These are phyloP conservation scores for Hylyphantes graminicola DNA, from an alignment of 1,140 invertebrate genomes.

Conservation along the genomic window DNA sequence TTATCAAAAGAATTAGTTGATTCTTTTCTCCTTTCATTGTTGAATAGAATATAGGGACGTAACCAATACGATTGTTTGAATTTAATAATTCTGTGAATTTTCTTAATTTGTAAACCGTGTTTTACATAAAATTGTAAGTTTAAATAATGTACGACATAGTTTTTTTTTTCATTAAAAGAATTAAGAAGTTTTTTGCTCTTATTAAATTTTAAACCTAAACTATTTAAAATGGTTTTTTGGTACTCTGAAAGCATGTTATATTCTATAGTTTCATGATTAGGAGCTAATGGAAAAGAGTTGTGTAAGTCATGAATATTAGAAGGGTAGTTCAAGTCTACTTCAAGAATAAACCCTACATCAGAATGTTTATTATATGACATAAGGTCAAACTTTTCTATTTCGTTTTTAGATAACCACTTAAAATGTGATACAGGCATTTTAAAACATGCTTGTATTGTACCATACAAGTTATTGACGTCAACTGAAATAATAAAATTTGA, in stretches of 20 bases:
- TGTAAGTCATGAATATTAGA: neutral
- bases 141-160: conserved; percentile 19
- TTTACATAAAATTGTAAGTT: conserved; percentile 17
- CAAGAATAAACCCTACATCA: conserved; percentile 18
- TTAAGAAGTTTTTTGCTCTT: conserved; percentile 25
- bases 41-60: conserved; percentile 29
- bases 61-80: conserved; percentile 40
- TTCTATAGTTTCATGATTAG: conserved; percentile 10
- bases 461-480: conserved; percentile 20
- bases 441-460: neutral
- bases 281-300: neutral
- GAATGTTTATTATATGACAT: neutral
- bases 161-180: conserved; percentile 4
- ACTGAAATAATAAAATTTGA: conserved; percentile 20
- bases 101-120: conserved; percentile 7
- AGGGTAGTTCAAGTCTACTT: conserved; percentile 4
- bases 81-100: conserved; percentile 32
- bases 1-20: conserved; percentile 68
- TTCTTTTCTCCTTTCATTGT: conserved; percentile 63
- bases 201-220: conserved; percentile 12
- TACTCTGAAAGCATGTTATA: conserved; percentile 4
- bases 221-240: conserved; percentile 12
- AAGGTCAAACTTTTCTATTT: conserved; percentile 12
- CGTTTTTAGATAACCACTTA: neutral
- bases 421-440: neutral